phyloP scores from a whole-genome alignment of 2,888 invertebrate species.

The Pristionchus entomophagus region DNA sequence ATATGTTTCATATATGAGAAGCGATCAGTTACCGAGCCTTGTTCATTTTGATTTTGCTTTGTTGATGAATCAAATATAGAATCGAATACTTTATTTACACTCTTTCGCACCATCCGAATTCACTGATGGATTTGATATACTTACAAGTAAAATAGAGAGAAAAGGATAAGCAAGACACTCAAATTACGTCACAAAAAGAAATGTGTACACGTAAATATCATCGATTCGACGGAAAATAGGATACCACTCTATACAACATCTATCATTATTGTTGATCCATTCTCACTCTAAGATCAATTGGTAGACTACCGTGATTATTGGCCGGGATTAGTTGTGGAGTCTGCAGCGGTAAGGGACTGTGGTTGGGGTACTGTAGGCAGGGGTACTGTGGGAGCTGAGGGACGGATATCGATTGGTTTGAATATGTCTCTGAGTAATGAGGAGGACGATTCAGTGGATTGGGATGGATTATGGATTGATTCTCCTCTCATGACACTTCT shows the following conservation, averaged over 20 bases:
- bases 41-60: no score
- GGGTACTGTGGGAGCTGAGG: background rate
- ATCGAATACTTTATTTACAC: background rate
- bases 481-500: conserved; percentile 8
- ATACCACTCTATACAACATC: background rate
- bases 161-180: background rate
- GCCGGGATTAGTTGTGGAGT: background rate
- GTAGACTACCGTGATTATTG: background rate
- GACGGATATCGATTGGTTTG: background rate
- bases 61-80: no score
- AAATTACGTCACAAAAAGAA: conserved; percentile 2
- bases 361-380: background rate
- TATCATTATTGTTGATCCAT: background rate
- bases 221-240: background rate
- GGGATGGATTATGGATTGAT: background rate
- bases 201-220: background rate
- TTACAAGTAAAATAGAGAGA: conserved; percentile 11
- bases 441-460: conserved; percentile 12
- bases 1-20: no score
- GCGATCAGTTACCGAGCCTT: no score
- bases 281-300: background rate
- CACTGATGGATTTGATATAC: background rate
- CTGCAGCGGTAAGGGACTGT: background rate
- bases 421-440: conserved; percentile 19
- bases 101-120: conserved; percentile 10